A percentile compares a stretch with the other conserved stretches of the same genome.
Evolutionary conservation across 2,113 vertebrate species (phyloP).

Genomic region (Etheostoma cragini): DNA sequence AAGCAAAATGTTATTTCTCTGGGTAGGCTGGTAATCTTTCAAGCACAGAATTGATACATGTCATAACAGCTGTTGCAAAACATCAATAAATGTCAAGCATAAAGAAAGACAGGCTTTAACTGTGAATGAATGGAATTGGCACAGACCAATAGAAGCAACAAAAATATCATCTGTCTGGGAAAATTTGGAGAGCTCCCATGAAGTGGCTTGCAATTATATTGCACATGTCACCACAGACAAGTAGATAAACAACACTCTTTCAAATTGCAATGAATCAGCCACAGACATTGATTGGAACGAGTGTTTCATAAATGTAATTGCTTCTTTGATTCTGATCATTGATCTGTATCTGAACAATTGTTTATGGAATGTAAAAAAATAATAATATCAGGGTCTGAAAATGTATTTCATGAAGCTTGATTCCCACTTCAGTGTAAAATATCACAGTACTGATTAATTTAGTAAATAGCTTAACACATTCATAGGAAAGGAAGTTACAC

Average conservation of each 20-base stretch:
- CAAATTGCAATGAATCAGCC: conserved; percentile 69
- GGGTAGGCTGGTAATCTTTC: conserved; percentile 26
- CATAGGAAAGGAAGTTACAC: background rate
- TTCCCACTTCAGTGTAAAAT: conserved; percentile 46
- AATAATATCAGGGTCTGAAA: conserved; percentile 28
- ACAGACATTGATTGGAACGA: conserved; percentile 69
- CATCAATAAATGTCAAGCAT: conserved; percentile 66
- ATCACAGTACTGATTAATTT: conserved; percentile 44
- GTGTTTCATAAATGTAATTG: conserved; percentile 73
- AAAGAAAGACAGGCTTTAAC: conserved; percentile 48
- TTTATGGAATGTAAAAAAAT: conserved; percentile 40
- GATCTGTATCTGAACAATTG: conserved; percentile 65
- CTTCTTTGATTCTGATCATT: conserved; percentile 75
- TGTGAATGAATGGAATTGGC: conserved; percentile 68
- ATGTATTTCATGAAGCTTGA: conserved; percentile 51
- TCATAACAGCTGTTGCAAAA: conserved; percentile 68
- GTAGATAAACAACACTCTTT: conserved; percentile 67
- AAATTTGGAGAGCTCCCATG: conserved; percentile 62
- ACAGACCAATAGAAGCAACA: conserved; percentile 57
- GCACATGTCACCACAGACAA: conserved; percentile 67
- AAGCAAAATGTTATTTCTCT: conserved; percentile 28
- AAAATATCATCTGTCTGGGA: conserved; percentile 70
- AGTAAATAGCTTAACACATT: conserved; percentile 18
- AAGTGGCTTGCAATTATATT: conserved; percentile 72
- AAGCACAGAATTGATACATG: conserved; percentile 56